Evolutionary conservation across 92 coral and sea anemone genomes (phyloP).

Genomic region (Hydrozoanthus gracilis): DNA sequence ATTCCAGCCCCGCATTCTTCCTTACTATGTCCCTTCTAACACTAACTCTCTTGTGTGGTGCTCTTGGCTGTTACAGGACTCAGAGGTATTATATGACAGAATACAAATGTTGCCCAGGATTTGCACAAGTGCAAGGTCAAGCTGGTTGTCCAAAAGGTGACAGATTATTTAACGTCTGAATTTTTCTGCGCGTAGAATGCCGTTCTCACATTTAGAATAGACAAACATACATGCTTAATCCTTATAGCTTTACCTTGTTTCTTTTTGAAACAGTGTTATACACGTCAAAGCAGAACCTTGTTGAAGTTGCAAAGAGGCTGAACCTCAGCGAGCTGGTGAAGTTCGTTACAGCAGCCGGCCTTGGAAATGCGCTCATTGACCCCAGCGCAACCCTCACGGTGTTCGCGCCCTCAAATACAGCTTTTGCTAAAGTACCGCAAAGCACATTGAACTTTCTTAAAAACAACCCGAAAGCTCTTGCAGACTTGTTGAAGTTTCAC

Average conservation of each 20-base stretch:
- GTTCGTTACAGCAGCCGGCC: constrained; percentile 61
- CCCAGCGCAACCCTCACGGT: constrained; percentile 62
- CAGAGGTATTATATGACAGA: constrained; percentile 64
- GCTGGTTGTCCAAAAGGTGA: constrained; percentile 87
- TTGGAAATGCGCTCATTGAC: constrained; percentile 58
- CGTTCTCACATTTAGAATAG: too few species aligned
- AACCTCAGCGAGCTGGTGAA: constrained; percentile 65
- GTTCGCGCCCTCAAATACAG: constrained; percentile 80
- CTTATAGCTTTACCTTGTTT: background rate
- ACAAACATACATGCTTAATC: too few species aligned
- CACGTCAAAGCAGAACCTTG: constrained; percentile 72
- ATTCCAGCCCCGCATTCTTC: background rate
- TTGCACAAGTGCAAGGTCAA: constrained; percentile 59
- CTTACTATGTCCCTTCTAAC: too few species aligned
- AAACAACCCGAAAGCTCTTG: constrained; percentile 52
- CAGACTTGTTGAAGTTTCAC: constrained; percentile 69
- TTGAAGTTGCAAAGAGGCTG: constrained; percentile 73
- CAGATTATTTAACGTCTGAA: background rate
- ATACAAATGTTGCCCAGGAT: constrained; percentile 85
- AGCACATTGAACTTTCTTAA: constrained; percentile 49
- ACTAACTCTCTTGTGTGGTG: background rate
- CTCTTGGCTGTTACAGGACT: constrained; percentile 47
- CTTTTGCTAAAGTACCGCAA: constrained; percentile 69
- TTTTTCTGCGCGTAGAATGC: background rate
- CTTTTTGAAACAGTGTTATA: constrained; percentile 60